Evolutionary conservation across 2,888 invertebrate species (phyloP).

Genomic region (Metacarcinus magister): DNA sequence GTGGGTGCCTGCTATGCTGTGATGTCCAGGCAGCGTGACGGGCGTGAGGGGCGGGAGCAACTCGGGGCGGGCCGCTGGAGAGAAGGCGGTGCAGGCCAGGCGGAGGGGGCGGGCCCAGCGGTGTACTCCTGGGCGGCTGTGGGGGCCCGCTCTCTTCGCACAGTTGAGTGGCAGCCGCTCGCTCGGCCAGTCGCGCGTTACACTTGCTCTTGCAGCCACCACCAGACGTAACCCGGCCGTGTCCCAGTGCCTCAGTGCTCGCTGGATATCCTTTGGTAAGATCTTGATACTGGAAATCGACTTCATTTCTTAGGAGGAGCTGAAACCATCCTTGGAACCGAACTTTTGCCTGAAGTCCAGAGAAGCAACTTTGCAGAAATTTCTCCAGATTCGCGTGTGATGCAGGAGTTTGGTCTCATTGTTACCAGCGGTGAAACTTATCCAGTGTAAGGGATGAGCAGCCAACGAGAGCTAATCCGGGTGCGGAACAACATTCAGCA

Average conservation of each 20-base stretch:
- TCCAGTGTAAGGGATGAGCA: constrained; percentile 67
- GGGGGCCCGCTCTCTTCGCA: constrained; percentile 77
- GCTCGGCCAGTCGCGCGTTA: constrained; percentile 79
- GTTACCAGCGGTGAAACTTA: constrained; percentile 56
- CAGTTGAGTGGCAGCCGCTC: constrained; percentile 80
- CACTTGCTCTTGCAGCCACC: constrained; percentile 76
- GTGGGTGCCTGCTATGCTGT: background rate
- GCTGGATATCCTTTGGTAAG: constrained; percentile 64
- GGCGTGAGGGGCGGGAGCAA: constrained; percentile 65
- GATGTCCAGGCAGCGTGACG: constrained; percentile 58
- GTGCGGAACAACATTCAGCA: constrained; percentile 61
- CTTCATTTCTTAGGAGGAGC: constrained; percentile 58
- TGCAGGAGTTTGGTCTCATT: constrained; percentile 17
- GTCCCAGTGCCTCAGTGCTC: constrained; percentile 69
- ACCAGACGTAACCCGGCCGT: constrained; percentile 67
- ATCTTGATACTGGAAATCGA: constrained; percentile 41
- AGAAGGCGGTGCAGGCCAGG: constrained; percentile 66
- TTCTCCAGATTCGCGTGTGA: constrained; percentile 9
- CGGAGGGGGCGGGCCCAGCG: constrained; percentile 69
- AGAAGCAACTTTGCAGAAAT: constrained; percentile 14
- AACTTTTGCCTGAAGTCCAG: background rate
- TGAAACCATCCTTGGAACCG: background rate
- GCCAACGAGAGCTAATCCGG: constrained; percentile 49
- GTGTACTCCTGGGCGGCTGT: constrained; percentile 77
- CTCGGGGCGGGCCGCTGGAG: constrained; percentile 68